phyloP scores from a whole-genome alignment of 1,140 invertebrate species.

The Centruroides sculpturatus region DNA sequence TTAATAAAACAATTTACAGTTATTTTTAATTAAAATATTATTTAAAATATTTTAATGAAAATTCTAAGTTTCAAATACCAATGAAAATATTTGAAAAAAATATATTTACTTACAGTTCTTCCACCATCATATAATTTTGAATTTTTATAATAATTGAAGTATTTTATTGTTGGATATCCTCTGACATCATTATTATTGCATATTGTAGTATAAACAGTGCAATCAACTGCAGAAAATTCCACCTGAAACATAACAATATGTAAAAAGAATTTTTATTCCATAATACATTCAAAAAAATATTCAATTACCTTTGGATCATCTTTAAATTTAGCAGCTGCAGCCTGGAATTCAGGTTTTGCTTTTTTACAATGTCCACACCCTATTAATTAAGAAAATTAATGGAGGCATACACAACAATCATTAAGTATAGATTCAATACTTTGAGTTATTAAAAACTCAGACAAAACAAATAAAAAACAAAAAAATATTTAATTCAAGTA shows the following conservation, averaged over 20 bases:
- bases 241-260: conserved; percentile 32
- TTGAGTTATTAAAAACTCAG: too few species aligned
- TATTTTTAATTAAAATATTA: too few species aligned
- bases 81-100: neutral
- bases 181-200: conserved; percentile 56
- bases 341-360: conserved; percentile 67
- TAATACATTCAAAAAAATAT: neutral
- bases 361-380: conserved; percentile 86
- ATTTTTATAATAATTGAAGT: conserved; percentile 70
- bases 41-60: too few species aligned
- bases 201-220: conserved; percentile 46
- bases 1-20: too few species aligned
- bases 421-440: too few species aligned
- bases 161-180: conserved; percentile 75
- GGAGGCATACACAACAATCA: too few species aligned
- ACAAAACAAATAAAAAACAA: too few species aligned
- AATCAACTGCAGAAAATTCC: conserved; percentile 68
- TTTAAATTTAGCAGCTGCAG: conserved; percentile 54
- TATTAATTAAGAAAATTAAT: conserved; percentile 23
- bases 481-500: too few species aligned
- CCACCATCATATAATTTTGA: conserved; percentile 49
- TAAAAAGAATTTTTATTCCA: neutral
- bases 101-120: conserved; percentile 41
- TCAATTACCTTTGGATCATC: conserved; percentile 32
- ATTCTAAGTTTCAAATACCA: too few species aligned